Evolutionary conservation across 2,113 vertebrate species (phyloP), one percentile per base, ranked within the genome.

Genomic region (Carollia perspicillata): DNA sequence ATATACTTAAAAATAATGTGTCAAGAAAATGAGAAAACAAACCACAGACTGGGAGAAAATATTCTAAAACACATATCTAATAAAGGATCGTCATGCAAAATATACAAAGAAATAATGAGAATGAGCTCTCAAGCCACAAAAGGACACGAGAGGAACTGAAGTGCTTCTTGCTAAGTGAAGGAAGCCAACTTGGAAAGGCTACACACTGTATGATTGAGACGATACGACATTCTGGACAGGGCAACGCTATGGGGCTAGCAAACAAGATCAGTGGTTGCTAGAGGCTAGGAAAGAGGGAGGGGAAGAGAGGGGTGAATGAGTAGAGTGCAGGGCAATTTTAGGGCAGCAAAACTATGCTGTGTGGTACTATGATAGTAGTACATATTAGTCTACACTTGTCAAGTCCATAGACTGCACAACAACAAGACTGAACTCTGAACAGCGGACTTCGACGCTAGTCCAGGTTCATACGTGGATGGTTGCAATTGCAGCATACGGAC

Each of bases 101-200:
- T 78, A 84, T n/a, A 69, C 77, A 84, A 44, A 72, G n/a, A 88
- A 86, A 95, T 78, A 40, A 65, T 86, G 89, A 86, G 44, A 86
- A 88, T 30, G 58, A 90, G n/a, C 26, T 63, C 49, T 63, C 28
- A 12, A 83, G 28, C 26, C 37, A 42, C 5, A 30, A 75, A 88
- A 84, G 83, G 72, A 20, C 79, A 63, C 28, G 68, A 35, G 91
- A 88, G 49, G 74, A 90, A 84, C 12, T 40, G 26, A 40, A 53
- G 86, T 28, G 35, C 37, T 13, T 42, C 42, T 89, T 40, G 35
- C 20, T 53, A 84, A 66, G 68, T 47, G 47, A 77, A 63, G 42
- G 47, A 44, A 92, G 42, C 55, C 55, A 35, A 30, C 92, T 8
- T 37, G 35, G 28, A 96, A 92, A 93, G 10, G 47, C 78, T 85